Evolutionary conservation across 2,888 invertebrate genomes (phyloP).

Genomic region (Cecidostiba fungosa): DNA sequence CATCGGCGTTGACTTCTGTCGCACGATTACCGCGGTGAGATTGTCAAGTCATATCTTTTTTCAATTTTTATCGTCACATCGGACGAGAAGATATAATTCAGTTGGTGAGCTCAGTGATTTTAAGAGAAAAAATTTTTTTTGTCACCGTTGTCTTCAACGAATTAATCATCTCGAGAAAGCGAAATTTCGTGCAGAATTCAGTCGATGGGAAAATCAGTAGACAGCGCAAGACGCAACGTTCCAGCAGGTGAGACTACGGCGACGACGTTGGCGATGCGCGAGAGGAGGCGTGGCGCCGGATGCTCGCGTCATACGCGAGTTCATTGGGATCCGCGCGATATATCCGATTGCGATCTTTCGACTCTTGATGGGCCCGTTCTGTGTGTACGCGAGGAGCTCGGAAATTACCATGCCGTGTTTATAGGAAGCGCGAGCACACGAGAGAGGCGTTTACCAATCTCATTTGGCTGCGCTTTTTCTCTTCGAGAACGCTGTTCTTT

Average conservation of each 20-base stretch:
- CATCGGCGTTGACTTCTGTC: slow-evolving; percentile 38
- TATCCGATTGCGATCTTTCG: slow-evolving; percentile 55
- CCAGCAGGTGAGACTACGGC: slow-evolving; percentile 39
- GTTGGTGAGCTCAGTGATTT: too few species aligned
- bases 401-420: slow-evolving; percentile 39
- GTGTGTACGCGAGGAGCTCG: background rate
- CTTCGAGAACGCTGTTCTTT: background rate
- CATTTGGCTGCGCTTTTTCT: slow-evolving; percentile 34
- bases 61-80: background rate
- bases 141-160: too few species aligned
- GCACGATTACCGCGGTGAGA: slow-evolving; percentile 43
- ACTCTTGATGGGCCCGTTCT: background rate
- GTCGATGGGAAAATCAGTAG: background rate
- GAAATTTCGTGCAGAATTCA: too few species aligned
- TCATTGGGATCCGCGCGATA: slow-evolving; percentile 55
- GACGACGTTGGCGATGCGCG: background rate
- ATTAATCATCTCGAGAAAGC: too few species aligned
- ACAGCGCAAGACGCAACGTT: background rate
- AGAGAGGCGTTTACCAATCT: slow-evolving; percentile 36
- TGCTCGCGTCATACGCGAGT: slow-evolving; percentile 53
- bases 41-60: background rate
- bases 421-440: slow-evolving; percentile 11
- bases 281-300: slow-evolving; percentile 63
- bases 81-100: too few species aligned
- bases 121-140: too few species aligned